These are phyloP conservation scores for Agonopterix heracliana DNA, from an alignment of 2,888 invertebrate genomes.

Conservation along the genomic window DNA sequence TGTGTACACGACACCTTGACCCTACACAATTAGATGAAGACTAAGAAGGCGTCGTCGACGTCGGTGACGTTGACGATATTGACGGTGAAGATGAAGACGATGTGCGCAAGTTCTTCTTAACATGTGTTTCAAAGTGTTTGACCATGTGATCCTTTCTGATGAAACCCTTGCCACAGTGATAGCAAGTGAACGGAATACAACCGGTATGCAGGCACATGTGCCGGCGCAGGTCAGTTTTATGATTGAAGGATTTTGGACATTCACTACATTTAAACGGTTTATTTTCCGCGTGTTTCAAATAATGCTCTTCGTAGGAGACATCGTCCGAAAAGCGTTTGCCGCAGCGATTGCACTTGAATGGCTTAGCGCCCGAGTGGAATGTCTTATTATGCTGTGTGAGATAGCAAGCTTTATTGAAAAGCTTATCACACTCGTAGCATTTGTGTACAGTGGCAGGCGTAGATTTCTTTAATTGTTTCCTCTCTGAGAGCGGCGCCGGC, in stretches of 20 bases:
- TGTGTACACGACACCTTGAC: background rate
- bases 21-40: too few species aligned
- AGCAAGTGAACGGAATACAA: conserved; percentile 88
- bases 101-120: conserved; percentile 72
- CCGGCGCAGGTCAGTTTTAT: conserved; percentile 91
- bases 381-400: conserved; percentile 94
- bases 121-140: conserved; percentile 89
- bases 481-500: conserved; percentile 59
- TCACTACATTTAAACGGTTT: conserved; percentile 91
- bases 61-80: conserved; percentile 21
- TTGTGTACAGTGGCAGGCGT: conserved; percentile 67
- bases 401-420: conserved; percentile 91
- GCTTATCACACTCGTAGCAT: conserved; percentile 89
- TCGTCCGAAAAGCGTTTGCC: conserved; percentile 89
- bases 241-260: conserved; percentile 93
- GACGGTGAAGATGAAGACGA: conserved; percentile 33
- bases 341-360: conserved; percentile 89
- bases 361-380: conserved; percentile 91
- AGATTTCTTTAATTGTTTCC: conserved; percentile 56
- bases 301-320: conserved; percentile 82
- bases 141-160: conserved; percentile 94
- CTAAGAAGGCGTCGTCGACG: conserved; percentile 8
- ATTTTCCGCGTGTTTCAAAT: conserved; percentile 85
- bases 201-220: conserved; percentile 93
- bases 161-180: conserved; percentile 90